These are phyloP conservation scores for Empis livida DNA, from an alignment of 2,888 invertebrate genomes.

Conservation along the genomic window DNA sequence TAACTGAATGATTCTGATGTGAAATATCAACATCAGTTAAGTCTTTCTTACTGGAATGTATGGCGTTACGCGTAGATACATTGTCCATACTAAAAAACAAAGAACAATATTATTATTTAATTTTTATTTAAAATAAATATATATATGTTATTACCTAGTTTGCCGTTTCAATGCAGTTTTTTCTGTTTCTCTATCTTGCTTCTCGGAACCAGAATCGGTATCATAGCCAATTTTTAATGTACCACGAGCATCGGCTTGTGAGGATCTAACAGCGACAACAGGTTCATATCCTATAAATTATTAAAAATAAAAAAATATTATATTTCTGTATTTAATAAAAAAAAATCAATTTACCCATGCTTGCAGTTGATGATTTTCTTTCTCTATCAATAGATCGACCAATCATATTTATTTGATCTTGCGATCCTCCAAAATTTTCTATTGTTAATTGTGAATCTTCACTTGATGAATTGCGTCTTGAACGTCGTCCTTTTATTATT, in stretches of 20 bases:
- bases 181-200: conserved; percentile 47
- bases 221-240: conserved; percentile 56
- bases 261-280: conserved; percentile 57
- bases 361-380: conserved; percentile 37
- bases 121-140: conserved; percentile 24
- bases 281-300: conserved; percentile 38
- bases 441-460: conserved; percentile 84
- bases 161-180: conserved; percentile 44
- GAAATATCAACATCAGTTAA: conserved; percentile 44
- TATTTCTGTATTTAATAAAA: not conserved
- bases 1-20: conserved; percentile 1
- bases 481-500: conserved; percentile 51
- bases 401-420: conserved; percentile 75
- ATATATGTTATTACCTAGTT: conserved; percentile 40
- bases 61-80: conserved; percentile 34
- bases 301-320: not conserved
- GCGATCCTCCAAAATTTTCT: conserved; percentile 86
- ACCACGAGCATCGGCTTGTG: conserved; percentile 61
- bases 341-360: conserved; percentile 21
- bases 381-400: conserved; percentile 63
- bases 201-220: conserved; percentile 44
- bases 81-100: conserved; percentile 32
- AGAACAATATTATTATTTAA: conserved; percentile 2
- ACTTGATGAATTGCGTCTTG: conserved; percentile 67
- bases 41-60: conserved; percentile 45